phyloP scores from a whole-genome alignment of 2,888 invertebrate species.

The Athalia cordata region DNA sequence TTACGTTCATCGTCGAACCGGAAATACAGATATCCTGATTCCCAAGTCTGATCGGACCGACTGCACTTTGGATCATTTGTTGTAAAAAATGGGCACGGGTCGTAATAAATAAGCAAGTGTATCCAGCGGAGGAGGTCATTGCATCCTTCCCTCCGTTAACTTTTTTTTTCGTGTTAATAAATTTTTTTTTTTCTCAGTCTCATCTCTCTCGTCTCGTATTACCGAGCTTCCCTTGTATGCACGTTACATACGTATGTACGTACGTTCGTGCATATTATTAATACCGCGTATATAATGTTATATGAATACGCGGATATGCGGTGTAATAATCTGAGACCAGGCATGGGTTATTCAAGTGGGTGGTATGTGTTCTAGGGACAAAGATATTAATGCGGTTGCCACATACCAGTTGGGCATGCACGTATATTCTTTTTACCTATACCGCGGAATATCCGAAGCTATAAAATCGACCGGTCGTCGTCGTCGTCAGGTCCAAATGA shows the following conservation, averaged over 20 bases:
- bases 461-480: no score
- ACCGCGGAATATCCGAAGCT: no score
- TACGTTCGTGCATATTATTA: neutral
- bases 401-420: neutral
- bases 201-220: conserved; percentile 8
- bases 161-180: neutral
- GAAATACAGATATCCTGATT: no score
- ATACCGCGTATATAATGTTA: neutral
- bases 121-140: conserved; percentile 19
- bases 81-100: no score
- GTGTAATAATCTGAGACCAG: no score
- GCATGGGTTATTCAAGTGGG: neutral
- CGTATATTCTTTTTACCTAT: no score
- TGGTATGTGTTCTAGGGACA: neutral
- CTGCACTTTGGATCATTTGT: no score
- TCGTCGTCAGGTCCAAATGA: no score
- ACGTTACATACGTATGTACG: neutral
- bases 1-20: no score
- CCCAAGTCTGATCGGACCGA: no score
- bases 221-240: neutral
- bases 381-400: neutral
- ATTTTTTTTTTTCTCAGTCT: neutral
- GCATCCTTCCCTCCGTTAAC: conserved; percentile 13
- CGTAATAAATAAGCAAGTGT: neutral
- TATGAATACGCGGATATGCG: neutral